Percentiles rank a stretch among this genome's conserved stretches.
phyloP scores from a whole-genome alignment of 1,140 invertebrate species.

The Listronotus bonariensis region DNA sequence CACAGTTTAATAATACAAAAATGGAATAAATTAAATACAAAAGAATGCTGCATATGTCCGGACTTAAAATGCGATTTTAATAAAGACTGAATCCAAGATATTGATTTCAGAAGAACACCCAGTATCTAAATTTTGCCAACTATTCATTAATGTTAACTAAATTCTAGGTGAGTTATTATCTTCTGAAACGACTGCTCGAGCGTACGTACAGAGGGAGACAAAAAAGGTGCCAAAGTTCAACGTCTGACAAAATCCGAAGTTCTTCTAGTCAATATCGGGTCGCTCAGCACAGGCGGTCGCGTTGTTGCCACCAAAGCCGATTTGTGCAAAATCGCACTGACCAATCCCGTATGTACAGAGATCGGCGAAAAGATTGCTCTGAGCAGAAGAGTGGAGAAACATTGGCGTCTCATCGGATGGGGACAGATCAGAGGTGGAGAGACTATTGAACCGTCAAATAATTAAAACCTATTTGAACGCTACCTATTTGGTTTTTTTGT shows the following conservation, averaged over 20 bases:
- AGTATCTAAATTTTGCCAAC: too few species aligned
- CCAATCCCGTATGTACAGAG: conserved; percentile 98
- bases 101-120: too few species aligned
- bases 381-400: conserved; percentile 96
- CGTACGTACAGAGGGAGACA: conserved; percentile 97
- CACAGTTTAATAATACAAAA: too few species aligned
- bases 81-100: too few species aligned
- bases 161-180: conserved; percentile 84
- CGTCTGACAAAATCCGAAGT: conserved; percentile 89
- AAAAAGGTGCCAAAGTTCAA: conserved; percentile 96
- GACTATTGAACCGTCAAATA: conserved; percentile 75
- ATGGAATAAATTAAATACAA: too few species aligned
- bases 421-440: conserved; percentile 92
- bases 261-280: conserved; percentile 98
- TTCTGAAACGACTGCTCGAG: conserved; percentile 93
- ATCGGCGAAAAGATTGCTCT: conserved; percentile 98
- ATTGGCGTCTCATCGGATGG: conserved; percentile 99
- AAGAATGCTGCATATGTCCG: too few species aligned
- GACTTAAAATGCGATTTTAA: too few species aligned
- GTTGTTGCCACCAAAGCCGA: conserved; percentile 96
- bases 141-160: too few species aligned
- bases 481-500: background rate
- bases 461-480: conserved; percentile 25
- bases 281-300: conserved; percentile 94
- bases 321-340: conserved; percentile 96